Base-by-base conservation (phyloP, 2,113 vertebrate species). In the Corythornis madagascariensis region DNA sequence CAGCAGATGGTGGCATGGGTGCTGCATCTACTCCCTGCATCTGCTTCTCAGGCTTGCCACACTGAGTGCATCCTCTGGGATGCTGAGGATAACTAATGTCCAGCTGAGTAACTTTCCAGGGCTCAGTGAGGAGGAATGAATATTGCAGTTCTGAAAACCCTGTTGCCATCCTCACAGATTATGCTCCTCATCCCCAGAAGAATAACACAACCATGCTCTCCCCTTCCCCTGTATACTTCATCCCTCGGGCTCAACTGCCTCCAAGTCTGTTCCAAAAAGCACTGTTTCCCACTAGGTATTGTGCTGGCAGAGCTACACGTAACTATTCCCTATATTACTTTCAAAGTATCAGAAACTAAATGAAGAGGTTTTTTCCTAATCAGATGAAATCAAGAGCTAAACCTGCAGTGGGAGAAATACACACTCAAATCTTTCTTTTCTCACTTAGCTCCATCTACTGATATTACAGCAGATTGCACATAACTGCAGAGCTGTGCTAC, bases 361-460 rank as follows among this genome's bases (percentile, higher is more conserved):
- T 5, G 47, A 93, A 93, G 63, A 70, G 2, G 66, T 65, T 86
- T 88, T 90, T 89, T 55, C 82, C 67, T 92, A 71, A 80, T 67
- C 43, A 3, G 74, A 71, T 94, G 74, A 88, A 86, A 83, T 59
- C 78, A 56, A 89, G 84, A 81, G 72, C 89, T 80, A 88, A 94
- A 94, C 40, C 71, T 77, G 87, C 64, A 9, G 14, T 70, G 86
- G 81, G 82, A 93, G 87, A 73, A 86, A 43, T 11, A 11, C 7
- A 7, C 35, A 2, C 71, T 35, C 53, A 3, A 61, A 31, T 1
- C 78, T 56, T 96, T 95, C 84, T 74, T 92, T 93, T 96, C 89
- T 96, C 96, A 5, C 95, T 47, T 76, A 88, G 96, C 95, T 96
- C 95, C 96, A 96, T 93, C 96, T 96, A 16, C 94, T 71, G 96